A percentile compares a stretch with the other conserved stretches of the same genome.
phyloP scores from a whole-genome alignment of 2,888 invertebrate genomes.

The Cephus nigrinus region DNA sequence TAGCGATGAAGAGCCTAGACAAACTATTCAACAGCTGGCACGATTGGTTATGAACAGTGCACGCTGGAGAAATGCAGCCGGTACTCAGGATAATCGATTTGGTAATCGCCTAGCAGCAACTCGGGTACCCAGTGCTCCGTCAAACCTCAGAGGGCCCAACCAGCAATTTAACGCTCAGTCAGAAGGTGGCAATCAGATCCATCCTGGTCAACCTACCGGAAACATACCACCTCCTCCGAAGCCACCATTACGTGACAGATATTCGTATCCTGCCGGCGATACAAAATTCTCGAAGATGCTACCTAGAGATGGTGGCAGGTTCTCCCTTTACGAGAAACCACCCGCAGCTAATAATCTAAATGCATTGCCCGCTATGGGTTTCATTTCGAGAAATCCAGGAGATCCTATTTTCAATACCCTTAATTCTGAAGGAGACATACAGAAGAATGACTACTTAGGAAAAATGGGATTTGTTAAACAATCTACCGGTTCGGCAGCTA shows the following conservation, averaged over 20 bases:
- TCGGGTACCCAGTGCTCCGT: background rate
- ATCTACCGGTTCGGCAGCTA: background rate
- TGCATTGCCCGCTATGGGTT: constrained; percentile 35
- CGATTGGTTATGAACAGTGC: constrained; percentile 61
- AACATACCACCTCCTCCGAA: background rate
- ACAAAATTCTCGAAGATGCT: background rate
- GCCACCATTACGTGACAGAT: constrained; percentile 37
- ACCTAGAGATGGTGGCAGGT: background rate
- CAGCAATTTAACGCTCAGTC: constrained; percentile 1
- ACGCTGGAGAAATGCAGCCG: constrained; percentile 53
- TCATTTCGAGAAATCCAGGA: constrained; percentile 18
- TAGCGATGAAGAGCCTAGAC: constrained; percentile 39
- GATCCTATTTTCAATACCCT: constrained; percentile 8
- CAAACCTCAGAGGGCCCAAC: background rate
- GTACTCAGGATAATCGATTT: background rate
- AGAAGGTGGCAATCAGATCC: background rate
- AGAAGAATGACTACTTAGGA: constrained; percentile 4
- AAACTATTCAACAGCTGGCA: constrained; percentile 58
- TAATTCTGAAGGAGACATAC: background rate
- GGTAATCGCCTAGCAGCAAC: background rate
- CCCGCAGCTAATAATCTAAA: background rate
- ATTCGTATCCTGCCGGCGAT: constrained; percentile 36
- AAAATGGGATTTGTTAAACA: constrained; percentile 9
- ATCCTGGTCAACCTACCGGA: background rate
- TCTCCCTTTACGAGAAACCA: background rate